Evolutionary conservation across 2,797 vertebrate species (phyloP).

Genomic region (Eulemur coronatus): DNA sequence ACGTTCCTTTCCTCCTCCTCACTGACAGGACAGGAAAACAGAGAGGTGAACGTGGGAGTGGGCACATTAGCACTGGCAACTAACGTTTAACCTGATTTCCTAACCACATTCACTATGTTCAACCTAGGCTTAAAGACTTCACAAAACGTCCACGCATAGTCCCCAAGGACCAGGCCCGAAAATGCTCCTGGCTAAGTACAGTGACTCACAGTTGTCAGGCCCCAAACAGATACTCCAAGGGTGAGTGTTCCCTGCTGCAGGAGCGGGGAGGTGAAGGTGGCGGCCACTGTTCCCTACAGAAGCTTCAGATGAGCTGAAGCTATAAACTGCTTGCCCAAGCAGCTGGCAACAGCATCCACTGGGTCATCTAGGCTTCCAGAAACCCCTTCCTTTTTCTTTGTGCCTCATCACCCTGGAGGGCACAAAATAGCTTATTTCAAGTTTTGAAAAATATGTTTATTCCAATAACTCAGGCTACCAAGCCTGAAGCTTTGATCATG

Average conservation of each 20-base stretch:
- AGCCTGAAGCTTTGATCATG: not conserved
- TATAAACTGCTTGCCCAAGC: not conserved
- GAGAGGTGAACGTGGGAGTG: not conserved
- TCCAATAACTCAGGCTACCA: conserved; percentile 10
- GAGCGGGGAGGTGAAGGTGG: not conserved
- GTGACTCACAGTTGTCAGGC: not conserved
- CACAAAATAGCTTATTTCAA: conserved; percentile 54
- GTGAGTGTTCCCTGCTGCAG: not conserved
- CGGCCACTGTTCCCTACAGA: not conserved
- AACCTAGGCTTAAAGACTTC: not conserved
- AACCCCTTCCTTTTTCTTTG: conserved; percentile 10
- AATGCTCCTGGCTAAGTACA: not conserved
- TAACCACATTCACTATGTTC: not conserved
- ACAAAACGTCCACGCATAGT: not conserved
- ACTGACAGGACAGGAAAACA: not conserved
- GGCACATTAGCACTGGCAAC: not conserved
- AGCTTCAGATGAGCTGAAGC: not conserved
- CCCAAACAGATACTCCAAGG: not conserved
- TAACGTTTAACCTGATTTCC: not conserved
- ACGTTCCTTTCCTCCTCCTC: not conserved
- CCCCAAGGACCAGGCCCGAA: not conserved
- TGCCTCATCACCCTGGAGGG: not conserved
- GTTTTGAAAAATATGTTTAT: conserved; percentile 52
- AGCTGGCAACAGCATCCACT: not conserved
- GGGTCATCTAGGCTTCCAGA: conserved; percentile 28